Evolutionary conservation across 2,113 vertebrate species (phyloP).

Genomic region (Gracilinanus agilis): DNA sequence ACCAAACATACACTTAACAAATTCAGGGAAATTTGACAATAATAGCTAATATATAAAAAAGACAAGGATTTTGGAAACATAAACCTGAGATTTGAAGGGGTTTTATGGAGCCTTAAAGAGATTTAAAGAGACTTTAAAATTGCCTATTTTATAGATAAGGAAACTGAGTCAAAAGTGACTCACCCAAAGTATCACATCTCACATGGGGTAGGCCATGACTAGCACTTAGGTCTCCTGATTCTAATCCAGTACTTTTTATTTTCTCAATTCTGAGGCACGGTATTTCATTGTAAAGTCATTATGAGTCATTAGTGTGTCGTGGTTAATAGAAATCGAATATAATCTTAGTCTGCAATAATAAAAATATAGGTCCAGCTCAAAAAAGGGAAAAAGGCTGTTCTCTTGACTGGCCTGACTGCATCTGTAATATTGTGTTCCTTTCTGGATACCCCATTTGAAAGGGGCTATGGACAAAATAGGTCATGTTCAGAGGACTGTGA

Average conservation of each 20-base stretch:
- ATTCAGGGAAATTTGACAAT: neutral
- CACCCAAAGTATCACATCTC: neutral
- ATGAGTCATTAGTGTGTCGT: neutral
- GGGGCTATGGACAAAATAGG: neutral
- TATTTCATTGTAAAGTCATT: neutral
- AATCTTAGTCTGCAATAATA: neutral
- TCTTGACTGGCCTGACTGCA: neutral
- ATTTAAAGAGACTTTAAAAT: neutral
- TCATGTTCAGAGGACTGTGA: conserved; percentile 4
- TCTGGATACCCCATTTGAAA: neutral
- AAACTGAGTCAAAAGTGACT: neutral
- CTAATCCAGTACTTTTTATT: neutral
- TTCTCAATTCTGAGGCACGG: neutral
- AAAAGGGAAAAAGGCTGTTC: neutral
- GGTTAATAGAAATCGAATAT: neutral
- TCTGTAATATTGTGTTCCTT: neutral
- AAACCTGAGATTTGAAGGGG: neutral
- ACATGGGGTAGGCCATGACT: neutral
- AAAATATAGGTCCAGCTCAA: neutral
- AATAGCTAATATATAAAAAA: neutral
- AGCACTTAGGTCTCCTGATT: neutral
- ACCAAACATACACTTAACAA: neutral
- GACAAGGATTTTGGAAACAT: neutral
- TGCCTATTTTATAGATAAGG: neutral
- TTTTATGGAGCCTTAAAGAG: neutral